These are phyloP conservation scores for Anastrepha obliqua DNA, from an alignment of 1,140 invertebrate species.

Conservation along the genomic window DNA sequence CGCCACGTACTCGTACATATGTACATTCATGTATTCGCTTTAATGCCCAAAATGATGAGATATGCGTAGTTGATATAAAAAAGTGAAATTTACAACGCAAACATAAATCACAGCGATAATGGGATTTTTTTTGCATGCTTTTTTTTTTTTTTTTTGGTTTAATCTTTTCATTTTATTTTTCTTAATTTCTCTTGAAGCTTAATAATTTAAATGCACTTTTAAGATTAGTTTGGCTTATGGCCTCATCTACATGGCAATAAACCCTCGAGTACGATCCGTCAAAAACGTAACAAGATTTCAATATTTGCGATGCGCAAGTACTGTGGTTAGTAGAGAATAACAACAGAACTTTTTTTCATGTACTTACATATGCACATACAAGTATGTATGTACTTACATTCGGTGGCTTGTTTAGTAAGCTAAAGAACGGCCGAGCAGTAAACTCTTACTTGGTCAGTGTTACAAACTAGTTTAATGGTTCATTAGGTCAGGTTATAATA, in stretches of 20 bases:
- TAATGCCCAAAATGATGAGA: neutral
- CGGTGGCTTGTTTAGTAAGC: neutral
- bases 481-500: constrained; percentile 25
- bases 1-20: neutral
- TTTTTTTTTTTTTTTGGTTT: constrained; percentile 14
- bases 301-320: neutral
- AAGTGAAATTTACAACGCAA: constrained; percentile 9
- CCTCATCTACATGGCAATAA: neutral
- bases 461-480: constrained; percentile 44
- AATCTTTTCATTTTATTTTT: neutral
- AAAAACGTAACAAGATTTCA: constrained; percentile 35
- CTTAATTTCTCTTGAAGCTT: constrained; percentile 22
- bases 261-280: neutral
- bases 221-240: neutral
- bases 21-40: neutral
- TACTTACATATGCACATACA: neutral
- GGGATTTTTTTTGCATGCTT: neutral
- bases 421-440: too few species aligned
- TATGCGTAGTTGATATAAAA: constrained; percentile 34
- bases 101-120: neutral
- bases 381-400: neutral
- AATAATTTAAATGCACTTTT: neutral
- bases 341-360: neutral
- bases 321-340: neutral
- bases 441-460: constrained; percentile 23